Percentiles rank a stretch among this genome's conserved stretches.
Evolutionary conservation across 2,113 vertebrate species (phyloP).

Genomic region (Xyrauchen texanus): DNA sequence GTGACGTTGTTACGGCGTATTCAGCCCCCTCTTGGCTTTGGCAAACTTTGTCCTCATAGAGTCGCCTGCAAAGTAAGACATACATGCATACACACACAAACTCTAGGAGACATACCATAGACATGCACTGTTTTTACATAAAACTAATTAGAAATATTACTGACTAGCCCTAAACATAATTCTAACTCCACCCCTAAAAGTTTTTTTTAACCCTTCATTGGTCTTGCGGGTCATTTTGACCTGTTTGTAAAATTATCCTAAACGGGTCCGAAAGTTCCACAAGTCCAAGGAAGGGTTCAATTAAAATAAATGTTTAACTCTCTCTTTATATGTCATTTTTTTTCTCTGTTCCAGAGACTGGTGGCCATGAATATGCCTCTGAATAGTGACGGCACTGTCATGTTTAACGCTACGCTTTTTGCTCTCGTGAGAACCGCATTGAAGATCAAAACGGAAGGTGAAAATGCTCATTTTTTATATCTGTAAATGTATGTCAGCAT

Average conservation of each 20-base stretch:
- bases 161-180: no score
- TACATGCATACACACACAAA: not conserved
- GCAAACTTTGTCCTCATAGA: conserved; percentile 95
- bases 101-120: no score
- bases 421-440: conserved; percentile 95
- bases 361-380: conserved; percentile 99
- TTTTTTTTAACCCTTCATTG: no score
- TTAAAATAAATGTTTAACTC: not conserved
- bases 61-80: conserved; percentile 94
- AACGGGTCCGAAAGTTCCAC: no score
- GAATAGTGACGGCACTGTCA: conserved; percentile 97
- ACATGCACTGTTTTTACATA: no score
- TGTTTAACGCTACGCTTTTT: conserved; percentile 98
- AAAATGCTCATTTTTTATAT: no score
- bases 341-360: conserved; percentile 78
- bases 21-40: conserved; percentile 95
- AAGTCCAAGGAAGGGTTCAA: no score
- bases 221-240: no score
- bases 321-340: conserved; percentile 55
- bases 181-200: no score
- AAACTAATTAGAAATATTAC: no score
- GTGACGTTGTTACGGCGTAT: conserved; percentile 93
- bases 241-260: no score
- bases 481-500: no score
- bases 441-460: conserved; percentile 98